Percentiles rank a stretch among this genome's conserved stretches.
Conservation (phyloP, 1,140 invertebrate species). For the Meloidogyne floridensis region DNA sequence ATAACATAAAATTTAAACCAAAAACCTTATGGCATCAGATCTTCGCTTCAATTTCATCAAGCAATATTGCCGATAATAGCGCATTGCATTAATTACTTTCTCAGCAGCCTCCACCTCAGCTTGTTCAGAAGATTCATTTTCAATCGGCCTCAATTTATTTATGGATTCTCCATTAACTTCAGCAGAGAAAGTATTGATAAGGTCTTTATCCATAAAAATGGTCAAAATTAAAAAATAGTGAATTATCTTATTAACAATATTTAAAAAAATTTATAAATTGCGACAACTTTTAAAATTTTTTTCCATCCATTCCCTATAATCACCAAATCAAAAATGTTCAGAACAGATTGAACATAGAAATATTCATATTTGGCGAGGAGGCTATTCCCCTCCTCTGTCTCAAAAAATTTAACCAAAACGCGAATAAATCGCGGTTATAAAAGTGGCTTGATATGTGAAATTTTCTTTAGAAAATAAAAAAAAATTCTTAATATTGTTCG, state of each 20-base stretch:
- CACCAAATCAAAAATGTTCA: too few species aligned
- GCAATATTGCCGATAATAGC: constrained; percentile 34
- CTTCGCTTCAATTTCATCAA: constrained; percentile 25
- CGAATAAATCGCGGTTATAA: neutral
- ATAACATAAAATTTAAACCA: neutral
- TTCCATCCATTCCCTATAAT: too few species aligned
- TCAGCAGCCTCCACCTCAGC: constrained; percentile 34
- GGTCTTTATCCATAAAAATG: neutral
- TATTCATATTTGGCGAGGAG: neutral
- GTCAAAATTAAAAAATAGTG: too few species aligned
- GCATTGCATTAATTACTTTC: constrained; percentile 40
- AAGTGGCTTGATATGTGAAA: neutral
- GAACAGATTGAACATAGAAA: too few species aligned
- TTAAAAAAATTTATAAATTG: too few species aligned
- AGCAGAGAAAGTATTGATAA: neutral
- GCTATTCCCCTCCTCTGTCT: constrained; percentile 8
- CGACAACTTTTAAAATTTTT: too few species aligned
- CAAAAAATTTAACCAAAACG: constrained; percentile 5
- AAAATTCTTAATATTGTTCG: neutral
- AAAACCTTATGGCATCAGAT: constrained; percentile 28
- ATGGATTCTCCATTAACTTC: neutral
- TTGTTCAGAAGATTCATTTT: constrained; percentile 1
- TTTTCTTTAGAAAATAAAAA: neutral
- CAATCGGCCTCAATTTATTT: neutral
- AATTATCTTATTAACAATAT: too few species aligned